Conservation (phyloP, 2,888 invertebrate species). For the Ormyrus nitidulus region DNA sequence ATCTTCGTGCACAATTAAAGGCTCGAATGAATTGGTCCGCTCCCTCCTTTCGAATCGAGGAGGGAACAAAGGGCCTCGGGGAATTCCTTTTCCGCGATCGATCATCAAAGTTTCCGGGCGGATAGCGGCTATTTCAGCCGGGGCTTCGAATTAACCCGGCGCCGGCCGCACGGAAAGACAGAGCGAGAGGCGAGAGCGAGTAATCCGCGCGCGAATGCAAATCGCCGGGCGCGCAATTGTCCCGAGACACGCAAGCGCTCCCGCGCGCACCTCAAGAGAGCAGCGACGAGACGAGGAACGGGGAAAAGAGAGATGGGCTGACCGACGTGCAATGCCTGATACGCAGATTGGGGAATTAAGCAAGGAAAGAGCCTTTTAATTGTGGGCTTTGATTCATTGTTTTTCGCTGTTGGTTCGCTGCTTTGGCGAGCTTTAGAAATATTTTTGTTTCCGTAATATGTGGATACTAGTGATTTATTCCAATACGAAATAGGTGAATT, state of each 20-base stretch:
- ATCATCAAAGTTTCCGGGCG: constrained; percentile 26
- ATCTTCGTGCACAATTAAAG: too few relatives aligned
- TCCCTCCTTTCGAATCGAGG: too few relatives aligned
- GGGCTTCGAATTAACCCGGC: constrained; percentile 9
- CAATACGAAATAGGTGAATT: too few relatives aligned
- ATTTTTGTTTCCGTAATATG: too few relatives aligned
- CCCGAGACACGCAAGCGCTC: constrained; percentile 61
- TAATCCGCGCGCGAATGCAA: constrained; percentile 60
- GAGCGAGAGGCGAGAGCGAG: constrained; percentile 5
- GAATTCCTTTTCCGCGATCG: background rate
- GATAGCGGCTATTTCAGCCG: constrained; percentile 10
- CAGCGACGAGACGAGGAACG: background rate
- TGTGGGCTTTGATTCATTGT: too few relatives aligned
- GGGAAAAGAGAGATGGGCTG: background rate
- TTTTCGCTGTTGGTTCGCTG: too few relatives aligned
- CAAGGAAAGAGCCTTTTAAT: too few relatives aligned
- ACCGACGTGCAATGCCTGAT: background rate
- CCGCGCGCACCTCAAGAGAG: constrained; percentile 34
- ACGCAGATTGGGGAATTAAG: constrained; percentile 26
- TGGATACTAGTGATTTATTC: too few relatives aligned
- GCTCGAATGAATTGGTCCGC: too few relatives aligned
- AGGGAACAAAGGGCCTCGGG: too few relatives aligned
- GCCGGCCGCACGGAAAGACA: background rate
- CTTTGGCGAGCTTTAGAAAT: too few relatives aligned
- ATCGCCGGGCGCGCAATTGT: constrained; percentile 60